These are phyloP conservation scores for Lapara coniferarum DNA, from an alignment of 2,888 invertebrate genomes.

Conservation along the genomic window DNA sequence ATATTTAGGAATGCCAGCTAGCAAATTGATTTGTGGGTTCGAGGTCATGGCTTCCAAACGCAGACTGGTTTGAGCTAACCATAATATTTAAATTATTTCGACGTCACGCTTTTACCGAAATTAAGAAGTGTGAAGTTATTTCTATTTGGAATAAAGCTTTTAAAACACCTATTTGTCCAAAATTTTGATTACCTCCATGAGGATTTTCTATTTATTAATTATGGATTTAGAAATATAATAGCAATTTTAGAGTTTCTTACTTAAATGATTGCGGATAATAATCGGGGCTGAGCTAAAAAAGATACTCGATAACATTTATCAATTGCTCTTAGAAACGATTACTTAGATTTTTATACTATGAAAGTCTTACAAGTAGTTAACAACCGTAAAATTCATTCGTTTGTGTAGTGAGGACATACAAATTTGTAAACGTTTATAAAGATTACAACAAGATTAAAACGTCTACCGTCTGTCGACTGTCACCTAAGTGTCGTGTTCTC, in stretches of 20 bases:
- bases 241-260: neutral
- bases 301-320: too few relatives aligned
- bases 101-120: conserved; percentile 3
- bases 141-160: neutral
- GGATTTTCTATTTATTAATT: too few relatives aligned
- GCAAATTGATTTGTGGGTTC: neutral
- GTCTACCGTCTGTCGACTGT: neutral
- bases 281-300: too few relatives aligned
- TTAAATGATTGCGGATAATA: too few relatives aligned
- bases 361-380: neutral
- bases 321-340: too few relatives aligned
- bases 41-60: conserved; percentile 4
- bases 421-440: neutral
- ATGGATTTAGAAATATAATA: neutral
- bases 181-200: neutral
- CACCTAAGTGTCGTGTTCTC: conserved; percentile 1
- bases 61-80: neutral
- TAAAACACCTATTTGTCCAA: too few relatives aligned
- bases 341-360: too few relatives aligned
- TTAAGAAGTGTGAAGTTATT: conserved; percentile 6
- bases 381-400: neutral
- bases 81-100: neutral
- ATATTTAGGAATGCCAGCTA: neutral
- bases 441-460: neutral
- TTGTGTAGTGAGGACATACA: neutral